Evolutionary conservation across 2,113 vertebrate genomes (phyloP), one percentile per base, ranked within the genome.

Genomic region (Ifrita kowaldi): DNA sequence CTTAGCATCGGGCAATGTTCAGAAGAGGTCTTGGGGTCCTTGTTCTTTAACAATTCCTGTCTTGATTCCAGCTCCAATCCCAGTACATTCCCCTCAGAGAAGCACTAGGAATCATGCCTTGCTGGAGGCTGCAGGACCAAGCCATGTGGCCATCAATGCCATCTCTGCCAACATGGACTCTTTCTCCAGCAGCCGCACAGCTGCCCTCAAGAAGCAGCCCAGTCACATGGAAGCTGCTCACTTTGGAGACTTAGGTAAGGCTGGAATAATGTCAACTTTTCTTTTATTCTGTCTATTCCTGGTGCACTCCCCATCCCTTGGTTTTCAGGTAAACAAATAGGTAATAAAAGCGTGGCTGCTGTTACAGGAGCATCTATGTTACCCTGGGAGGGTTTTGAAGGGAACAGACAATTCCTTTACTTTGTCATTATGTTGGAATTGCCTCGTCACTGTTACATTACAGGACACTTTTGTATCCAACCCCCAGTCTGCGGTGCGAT

Each of bases 161-260:
- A 99, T 99, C 98, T 99, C 99, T 24, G 99, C 99, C 96, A 99
- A 99, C 98, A 99, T 99, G 99, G 99, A 99, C 97, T 99, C 99
- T 23, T 99, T 99, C 22, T 99, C 99, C 47, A 99, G 99, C 33
- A 99, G 99, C 69, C 99, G 99, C 86, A 99, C 99, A 2, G 99
- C 99, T 86, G 98, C 99, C 64, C 99, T 99, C 94, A 99, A 99
- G 97, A 99, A 99, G 93, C 99, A 99, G 97, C 99, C 99, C 4
- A 99, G 98, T 89, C 99, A 99, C 97, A 99, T 99, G 99, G 99
- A 99, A 96, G 99, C 99, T 15, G 99, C 98, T 46, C 99, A 99
- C 96, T 99, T 99, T 87, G 99, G 99, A 88, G 99, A 99, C 96
- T 97, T 99, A 20, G 99, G 99, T 99, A 98, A 95, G 95, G 77